Evolutionary conservation across 2,797 vertebrate species (phyloP), one percentile per base, ranked within the genome.

Genomic region (Ispidina picta): DNA sequence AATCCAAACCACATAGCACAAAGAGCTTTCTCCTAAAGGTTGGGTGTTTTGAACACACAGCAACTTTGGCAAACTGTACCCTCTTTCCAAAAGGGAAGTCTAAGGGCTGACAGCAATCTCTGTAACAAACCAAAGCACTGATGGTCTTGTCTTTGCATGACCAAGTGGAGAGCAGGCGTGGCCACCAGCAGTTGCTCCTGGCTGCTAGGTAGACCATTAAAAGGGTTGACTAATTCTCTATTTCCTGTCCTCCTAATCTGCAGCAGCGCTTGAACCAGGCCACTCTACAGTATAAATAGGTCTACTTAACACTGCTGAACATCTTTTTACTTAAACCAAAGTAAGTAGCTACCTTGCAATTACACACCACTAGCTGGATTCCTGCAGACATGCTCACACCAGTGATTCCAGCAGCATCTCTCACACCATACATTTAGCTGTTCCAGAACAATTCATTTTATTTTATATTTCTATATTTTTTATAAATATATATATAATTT

Each of bases 361-460:
- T 44, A 60, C 51, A 66, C 56, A 33, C 25, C 59, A 68, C 10
- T 2, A 26, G n/a, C 46, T 54, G 33, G 33, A 26, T 66, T 69
- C 66, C 37, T 75, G 25, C 49, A 82, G 44, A 13, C 31, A 33
- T 51, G 46, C 78, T 83, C 54, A 41, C 63, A 44, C 33, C 70
- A 70, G 46, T 31, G 6, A 62, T 78, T 64, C 48, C 51, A 58
- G 18, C 7, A 19, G 18, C 26, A 39, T 21, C 44, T 75, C 39
- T 71, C 46, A 56, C 0, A 1, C 6, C 8, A 2, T 5, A 49
- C 3, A 2, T 5, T 3, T 0, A 35, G 35, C 39, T 21, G 25
- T n/a, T 63, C 33, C 48, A 63, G 54, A 76, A 66, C 15, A 3
- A 39, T 56, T 79, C 54, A 12, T 37, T 35, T 35, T 35, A 35